Base-by-base conservation (phyloP, 2,113 vertebrate genomes). In the Sphyrna mokarran region DNA sequence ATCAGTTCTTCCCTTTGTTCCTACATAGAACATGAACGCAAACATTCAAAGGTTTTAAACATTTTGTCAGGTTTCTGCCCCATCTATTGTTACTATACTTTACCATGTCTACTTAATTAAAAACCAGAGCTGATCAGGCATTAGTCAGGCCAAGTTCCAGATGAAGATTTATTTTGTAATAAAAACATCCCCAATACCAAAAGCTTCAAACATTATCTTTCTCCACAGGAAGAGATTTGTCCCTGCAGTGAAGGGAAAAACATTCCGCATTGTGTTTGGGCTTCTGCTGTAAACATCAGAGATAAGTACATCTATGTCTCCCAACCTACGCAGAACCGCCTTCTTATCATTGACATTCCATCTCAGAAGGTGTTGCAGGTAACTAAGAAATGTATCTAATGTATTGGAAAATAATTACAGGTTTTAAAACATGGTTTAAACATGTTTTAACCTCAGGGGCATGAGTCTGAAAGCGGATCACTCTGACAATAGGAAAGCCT, bases 281-380 rank as follows among this genome's bases (percentile, higher is more conserved):
- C 98, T 5, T 98, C 98, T 0, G 99, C 98, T 0, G 98, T 99
- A 97, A 99, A 98, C 94, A 97, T 99, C 96, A 97, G 98, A 96
- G 98, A 99, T 96, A 98, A 98, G 96, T 99, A 98, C 96, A 98
- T 99, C 97, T 99, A 99, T 0, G 98, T 97, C 96, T 97, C 98
- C 4, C 99, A 99, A 97, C 99, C 99, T 0, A 97, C 97, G 4
- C 98, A 98, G 95, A 98, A 97, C 94, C 98, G 98, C 96, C 97
- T 99, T 96, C 97, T 99, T 94, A 97, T 99, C 72, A 97, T 99
- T 0, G 99, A 99, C 96, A 97, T 98, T 40, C 98, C 98, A 96
- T 98, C 98, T 23, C 99, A 99, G 97, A 99, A 98, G 97, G 98
- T 99, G 95, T 96, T 98, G 83, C 98, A 99, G 98, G 99, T 99